Conservation (phyloP, 2,113 vertebrate species). For the Pagrus major region DNA sequence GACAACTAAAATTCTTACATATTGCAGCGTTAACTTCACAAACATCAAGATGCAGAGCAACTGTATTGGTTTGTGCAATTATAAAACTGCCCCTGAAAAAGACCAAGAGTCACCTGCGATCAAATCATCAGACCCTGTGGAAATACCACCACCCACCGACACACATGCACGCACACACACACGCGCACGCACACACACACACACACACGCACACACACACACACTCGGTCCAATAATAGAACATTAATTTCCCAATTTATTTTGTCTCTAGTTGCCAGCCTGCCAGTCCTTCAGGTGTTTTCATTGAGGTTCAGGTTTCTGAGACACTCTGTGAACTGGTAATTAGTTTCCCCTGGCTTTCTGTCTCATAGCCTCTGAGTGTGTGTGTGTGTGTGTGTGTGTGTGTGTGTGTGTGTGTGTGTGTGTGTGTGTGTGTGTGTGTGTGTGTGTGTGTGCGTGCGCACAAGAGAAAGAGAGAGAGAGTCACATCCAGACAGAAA, state of each 20-base stretch:
- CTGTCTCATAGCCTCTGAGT: constrained; percentile 54
- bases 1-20: no score
- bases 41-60: neutral
- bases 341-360: constrained; percentile 80
- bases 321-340: constrained; percentile 76
- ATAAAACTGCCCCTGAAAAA: constrained; percentile 45
- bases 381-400: constrained; percentile 38
- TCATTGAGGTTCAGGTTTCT: constrained; percentile 74
- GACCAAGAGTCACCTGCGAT: constrained; percentile 54
- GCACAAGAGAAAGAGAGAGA: neutral
- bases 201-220: constrained; percentile 55
- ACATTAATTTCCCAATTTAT: constrained; percentile 80
- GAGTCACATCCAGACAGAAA: constrained; percentile 80
- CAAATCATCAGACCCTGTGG: constrained; percentile 56
- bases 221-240: constrained; percentile 70
- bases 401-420: constrained; percentile 41
- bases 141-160: constrained; percentile 55
- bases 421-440: constrained; percentile 5
- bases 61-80: constrained; percentile 34
- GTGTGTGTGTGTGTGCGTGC: no score
- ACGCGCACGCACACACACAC: constrained; percentile 57
- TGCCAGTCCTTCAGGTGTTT: constrained; percentile 80
- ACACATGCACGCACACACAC: constrained; percentile 53
- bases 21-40: no score
- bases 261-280: constrained; percentile 68